Percentiles rank a stretch among this genome's conserved stretches.
These are phyloP conservation scores for Tridacna gigas DNA, from an alignment of 2,888 invertebrate genomes.

Conservation along the genomic window DNA sequence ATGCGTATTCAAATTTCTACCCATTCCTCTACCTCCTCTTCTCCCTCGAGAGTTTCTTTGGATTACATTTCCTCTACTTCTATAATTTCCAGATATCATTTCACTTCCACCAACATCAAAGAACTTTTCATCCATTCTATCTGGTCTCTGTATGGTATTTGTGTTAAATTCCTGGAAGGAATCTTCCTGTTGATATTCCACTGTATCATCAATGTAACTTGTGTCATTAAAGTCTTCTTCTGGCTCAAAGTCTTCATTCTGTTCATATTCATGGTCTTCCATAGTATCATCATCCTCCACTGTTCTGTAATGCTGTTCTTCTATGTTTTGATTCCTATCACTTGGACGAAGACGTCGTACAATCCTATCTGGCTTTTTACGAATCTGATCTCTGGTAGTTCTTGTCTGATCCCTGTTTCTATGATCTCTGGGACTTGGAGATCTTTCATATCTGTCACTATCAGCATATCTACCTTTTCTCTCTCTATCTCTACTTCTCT, in stretches of 20 bases:
- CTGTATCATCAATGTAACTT: background rate
- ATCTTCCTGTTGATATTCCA: too few relatives aligned
- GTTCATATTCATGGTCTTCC: background rate
- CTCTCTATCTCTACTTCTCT: background rate
- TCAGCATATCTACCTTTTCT: background rate
- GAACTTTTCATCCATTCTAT: background rate
- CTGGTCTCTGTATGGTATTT: background rate
- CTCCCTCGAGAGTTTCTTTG: background rate
- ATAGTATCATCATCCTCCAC: background rate
- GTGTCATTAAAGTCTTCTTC: background rate
- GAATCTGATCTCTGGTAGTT: background rate
- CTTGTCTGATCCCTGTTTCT: background rate
- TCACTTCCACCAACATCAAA: background rate
- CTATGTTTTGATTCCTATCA: background rate
- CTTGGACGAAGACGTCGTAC: conserved; percentile 4
- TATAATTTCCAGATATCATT: background rate
- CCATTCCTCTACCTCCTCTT: background rate
- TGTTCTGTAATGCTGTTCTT: background rate
- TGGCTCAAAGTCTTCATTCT: background rate
- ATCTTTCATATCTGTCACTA: conserved; percentile 9
- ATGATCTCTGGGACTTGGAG: background rate
- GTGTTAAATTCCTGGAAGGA: background rate
- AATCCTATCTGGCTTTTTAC: background rate
- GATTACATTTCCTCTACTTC: background rate
- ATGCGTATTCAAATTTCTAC: background rate